Conservation (phyloP, 2,888 invertebrate genomes). For the Protophormia terraenovae region DNA sequence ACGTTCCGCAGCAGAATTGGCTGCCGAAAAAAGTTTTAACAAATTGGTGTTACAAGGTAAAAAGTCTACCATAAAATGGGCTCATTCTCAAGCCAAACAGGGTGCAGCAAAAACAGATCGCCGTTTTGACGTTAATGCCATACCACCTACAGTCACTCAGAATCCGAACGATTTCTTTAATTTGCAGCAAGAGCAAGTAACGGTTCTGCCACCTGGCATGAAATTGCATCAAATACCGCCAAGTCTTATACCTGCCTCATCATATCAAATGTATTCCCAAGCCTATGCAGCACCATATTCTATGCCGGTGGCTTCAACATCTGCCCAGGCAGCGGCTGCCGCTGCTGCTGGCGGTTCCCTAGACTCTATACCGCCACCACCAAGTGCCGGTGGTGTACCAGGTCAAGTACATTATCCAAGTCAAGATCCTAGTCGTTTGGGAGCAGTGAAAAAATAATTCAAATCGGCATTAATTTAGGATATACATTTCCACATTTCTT, state of each 20-base stretch:
- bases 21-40: conserved; percentile 97
- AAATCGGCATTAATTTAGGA: not conserved
- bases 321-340: conserved; percentile 75
- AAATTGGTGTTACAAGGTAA: conserved; percentile 92
- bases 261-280: conserved; percentile 79
- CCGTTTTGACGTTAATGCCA: conserved; percentile 88
- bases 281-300: conserved; percentile 81
- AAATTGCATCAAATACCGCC: conserved; percentile 81
- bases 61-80: conserved; percentile 98
- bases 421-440: conserved; percentile 97
- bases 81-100: conserved; percentile 93
- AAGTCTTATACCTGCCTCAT: conserved; percentile 79
- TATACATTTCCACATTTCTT: not conserved
- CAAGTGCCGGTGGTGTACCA: conserved; percentile 82
- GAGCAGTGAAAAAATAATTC: conserved; percentile 83
- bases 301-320: conserved; percentile 76
- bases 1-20: conserved; percentile 93
- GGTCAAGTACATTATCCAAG: conserved; percentile 94
- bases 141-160: conserved; percentile 85
- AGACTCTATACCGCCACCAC: conserved; percentile 79
- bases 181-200: conserved; percentile 82
- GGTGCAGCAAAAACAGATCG: conserved; percentile 83
- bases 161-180: conserved; percentile 86
- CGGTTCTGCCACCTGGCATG: conserved; percentile 81
- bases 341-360: conserved; percentile 61